Evolutionary conservation across 2,113 vertebrate genomes (phyloP), one percentile per base, ranked within the genome.

Genomic region (Gnathonemus longibarbis): DNA sequence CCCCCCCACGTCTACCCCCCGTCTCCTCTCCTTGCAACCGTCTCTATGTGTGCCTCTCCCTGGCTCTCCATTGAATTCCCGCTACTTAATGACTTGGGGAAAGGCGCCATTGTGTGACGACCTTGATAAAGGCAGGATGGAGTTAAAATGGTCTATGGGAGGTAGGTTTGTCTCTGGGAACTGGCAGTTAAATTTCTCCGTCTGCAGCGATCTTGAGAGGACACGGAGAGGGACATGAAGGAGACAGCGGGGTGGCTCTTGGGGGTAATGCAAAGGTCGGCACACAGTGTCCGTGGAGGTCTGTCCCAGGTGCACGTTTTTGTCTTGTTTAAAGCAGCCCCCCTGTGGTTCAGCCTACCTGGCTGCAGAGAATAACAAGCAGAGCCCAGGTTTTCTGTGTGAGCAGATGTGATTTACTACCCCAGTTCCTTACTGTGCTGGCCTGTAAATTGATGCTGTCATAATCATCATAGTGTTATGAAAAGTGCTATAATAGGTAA

Each of bases 61-160:
- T n/a, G 4, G 24, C 84, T 86, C 45, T 50, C 84, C 48, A 48
- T 87, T 56, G 85, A 53, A 56, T 87, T 56, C 48, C 27, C 17
- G 50, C 15, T 53, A 87, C 27, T 56, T 35, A 87, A 87, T 87
- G 85, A 87, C 5, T 53, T 87, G 85, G 46, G 62, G 49, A 87
- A 87, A 84, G 13, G 58, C 24, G 53, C 56, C 45, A 88, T 66
- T 88, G 58, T 48, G 58, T 88, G 62, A 35, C 53, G 42, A 87
- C 86, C 86, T 87, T 87, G 49, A 87, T 87, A 87, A 52, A 87
- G 50, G 50, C 50, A 53, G 31, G 50, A 56, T 87, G 86, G 56
- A 87, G 49, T 56, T 53, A 53, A 31, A 87, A 17, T 56, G 86
- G 56, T 66, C 35, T 45, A 17, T 21, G 27, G 50, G 50, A 87